These are phyloP conservation scores for Xestia rhomboidea DNA, from an alignment of 2,888 invertebrate genomes.

Conservation along the genomic window DNA sequence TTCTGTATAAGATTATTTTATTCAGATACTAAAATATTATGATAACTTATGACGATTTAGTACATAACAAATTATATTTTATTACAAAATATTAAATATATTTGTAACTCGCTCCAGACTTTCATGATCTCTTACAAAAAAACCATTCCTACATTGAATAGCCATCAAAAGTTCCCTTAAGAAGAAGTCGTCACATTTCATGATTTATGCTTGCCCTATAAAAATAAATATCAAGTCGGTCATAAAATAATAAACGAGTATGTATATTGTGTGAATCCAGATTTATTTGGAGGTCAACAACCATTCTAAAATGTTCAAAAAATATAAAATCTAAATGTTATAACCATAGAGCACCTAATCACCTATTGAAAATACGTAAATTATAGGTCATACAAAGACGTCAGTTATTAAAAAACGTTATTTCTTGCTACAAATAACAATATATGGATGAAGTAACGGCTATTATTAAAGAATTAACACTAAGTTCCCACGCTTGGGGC, in stretches of 20 bases:
- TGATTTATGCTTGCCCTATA: slow-evolving; percentile 5
- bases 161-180: neutral
- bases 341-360: slow-evolving; percentile 30
- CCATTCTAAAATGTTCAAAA: slow-evolving; percentile 18
- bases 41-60: neutral
- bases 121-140: neutral
- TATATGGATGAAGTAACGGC: slow-evolving; percentile 67
- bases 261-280: slow-evolving; percentile 6
- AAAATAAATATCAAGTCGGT: slow-evolving; percentile 21
- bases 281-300: slow-evolving; percentile 27
- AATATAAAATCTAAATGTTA: slow-evolving; percentile 18
- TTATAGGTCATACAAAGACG: slow-evolving; percentile 40
- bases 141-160: neutral
- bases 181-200: neutral
- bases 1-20: slow-evolving; percentile 9
- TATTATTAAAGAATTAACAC: slow-evolving; percentile 69
- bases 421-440: slow-evolving; percentile 67
- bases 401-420: slow-evolving; percentile 41
- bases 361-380: slow-evolving; percentile 34
- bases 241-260: slow-evolving; percentile 25
- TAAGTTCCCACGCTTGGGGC: slow-evolving; percentile 67
- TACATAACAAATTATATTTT: neutral
- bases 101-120: neutral
- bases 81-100: neutral
- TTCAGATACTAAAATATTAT: slow-evolving; percentile 3